Conservation (phyloP, 2,113 vertebrate species). For the Mesocricetus auratus region DNA sequence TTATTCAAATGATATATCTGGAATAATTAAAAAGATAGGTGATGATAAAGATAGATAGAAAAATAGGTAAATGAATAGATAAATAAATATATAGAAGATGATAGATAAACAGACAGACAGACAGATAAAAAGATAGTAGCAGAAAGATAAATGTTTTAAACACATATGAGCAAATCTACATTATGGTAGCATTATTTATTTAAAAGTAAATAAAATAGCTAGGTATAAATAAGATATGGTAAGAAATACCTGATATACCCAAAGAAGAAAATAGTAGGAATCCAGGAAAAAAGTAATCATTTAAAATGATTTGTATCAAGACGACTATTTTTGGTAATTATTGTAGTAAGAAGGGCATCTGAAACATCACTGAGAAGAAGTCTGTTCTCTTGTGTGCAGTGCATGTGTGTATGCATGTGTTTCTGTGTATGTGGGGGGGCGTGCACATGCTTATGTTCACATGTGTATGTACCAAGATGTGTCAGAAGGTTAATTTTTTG, state of each 20-base stretch:
- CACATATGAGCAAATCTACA: not conserved
- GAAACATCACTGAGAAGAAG: rapidly evolving
- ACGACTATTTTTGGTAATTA: not conserved
- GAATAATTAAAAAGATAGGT: not conserved
- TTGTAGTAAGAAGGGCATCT: not conserved
- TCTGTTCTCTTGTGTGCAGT: not conserved
- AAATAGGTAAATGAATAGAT: not conserved
- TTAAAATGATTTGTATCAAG: not conserved
- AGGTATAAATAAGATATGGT: constrained; percentile 5
- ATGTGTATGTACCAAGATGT: not conserved
- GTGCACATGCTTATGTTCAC: not conserved
- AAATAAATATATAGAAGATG: not conserved
- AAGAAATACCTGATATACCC: not conserved
- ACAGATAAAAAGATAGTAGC: not conserved
- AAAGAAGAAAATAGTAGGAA: not conserved
- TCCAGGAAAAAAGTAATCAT: not conserved
- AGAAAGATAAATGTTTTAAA: not conserved
- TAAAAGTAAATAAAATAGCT: not conserved
- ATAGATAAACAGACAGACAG: not conserved
- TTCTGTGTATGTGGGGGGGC: not conserved
- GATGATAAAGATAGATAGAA: not conserved
- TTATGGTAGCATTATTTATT: not conserved
- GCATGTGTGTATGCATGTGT: not conserved
- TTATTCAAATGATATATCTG: not conserved
- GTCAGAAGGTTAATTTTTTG: not conserved